A percentile compares a stretch with the other conserved stretches of the same genome.
These are phyloP conservation scores for Tipula lateralis DNA, from an alignment of 2,888 invertebrate species.

Conservation along the genomic window DNA sequence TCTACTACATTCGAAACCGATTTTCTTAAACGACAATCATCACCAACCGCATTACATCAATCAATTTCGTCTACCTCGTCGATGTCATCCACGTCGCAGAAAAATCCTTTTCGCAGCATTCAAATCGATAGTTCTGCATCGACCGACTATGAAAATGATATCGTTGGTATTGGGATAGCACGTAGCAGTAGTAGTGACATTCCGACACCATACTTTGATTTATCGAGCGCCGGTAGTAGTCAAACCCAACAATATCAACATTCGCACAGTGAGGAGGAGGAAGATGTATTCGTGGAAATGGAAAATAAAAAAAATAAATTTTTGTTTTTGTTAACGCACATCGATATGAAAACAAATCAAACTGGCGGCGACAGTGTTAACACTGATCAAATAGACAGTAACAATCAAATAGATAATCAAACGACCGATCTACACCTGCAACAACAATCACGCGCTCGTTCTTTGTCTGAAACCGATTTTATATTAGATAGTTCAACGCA, in stretches of 20 bases:
- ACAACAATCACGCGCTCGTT: conserved; percentile 41
- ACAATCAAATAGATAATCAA: background rate
- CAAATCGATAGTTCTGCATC: background rate
- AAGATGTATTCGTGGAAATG: background rate
- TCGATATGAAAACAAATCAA: background rate
- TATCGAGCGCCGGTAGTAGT: background rate
- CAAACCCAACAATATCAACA: background rate
- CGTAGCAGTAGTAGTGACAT: conserved; percentile 14
- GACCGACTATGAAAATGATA: background rate
- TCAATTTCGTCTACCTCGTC: conserved; percentile 25
- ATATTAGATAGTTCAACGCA: background rate
- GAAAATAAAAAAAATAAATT: conserved; percentile 28
- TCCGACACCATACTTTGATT: background rate
- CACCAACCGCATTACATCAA: background rate
- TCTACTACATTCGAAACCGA: background rate
- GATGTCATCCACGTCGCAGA: background rate
- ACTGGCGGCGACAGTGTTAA: background rate
- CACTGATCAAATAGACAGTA: background rate
- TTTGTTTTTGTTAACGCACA: background rate
- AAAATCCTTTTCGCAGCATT: conserved; percentile 20
- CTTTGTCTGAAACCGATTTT: conserved; percentile 42
- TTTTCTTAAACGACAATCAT: background rate
- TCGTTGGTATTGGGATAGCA: background rate
- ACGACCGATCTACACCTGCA: background rate
- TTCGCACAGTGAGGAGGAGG: background rate